Percentiles rank a stretch among this genome's conserved stretches.
Evolutionary conservation across 2,113 vertebrate genomes (phyloP).

Genomic region (Psophia crepitans): DNA sequence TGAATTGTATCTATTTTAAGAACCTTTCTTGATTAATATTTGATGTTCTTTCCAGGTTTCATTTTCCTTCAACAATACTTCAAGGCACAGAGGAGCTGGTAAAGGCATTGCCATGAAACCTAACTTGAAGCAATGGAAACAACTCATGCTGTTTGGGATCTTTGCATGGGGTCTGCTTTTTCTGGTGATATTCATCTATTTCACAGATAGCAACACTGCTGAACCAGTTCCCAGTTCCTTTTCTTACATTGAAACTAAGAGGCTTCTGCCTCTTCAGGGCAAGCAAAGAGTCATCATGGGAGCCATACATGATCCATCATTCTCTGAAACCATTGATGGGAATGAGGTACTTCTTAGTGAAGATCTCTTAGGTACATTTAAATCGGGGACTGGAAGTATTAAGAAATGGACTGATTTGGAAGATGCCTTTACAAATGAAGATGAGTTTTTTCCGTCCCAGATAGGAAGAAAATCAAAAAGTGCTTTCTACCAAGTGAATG

Average conservation of each 20-base stretch:
- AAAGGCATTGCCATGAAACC: slow-evolving; percentile 88
- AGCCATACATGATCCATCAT: slow-evolving; percentile 73
- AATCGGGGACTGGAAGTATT: background rate
- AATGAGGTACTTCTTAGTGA: slow-evolving; percentile 40
- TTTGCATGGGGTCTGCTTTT: slow-evolving; percentile 92
- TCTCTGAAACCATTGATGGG: slow-evolving; percentile 60
- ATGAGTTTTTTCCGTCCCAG: slow-evolving; percentile 66
- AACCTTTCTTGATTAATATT: background rate
- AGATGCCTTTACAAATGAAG: slow-evolving; percentile 51
- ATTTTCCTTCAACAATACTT: slow-evolving; percentile 51
- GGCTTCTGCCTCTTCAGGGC: slow-evolving; percentile 84
- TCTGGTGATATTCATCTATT: slow-evolving; percentile 90
- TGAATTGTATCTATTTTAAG: background rate
- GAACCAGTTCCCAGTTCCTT: slow-evolving; percentile 82
- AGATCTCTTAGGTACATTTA: slow-evolving; percentile 47
- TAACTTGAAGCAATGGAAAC: slow-evolving; percentile 93
- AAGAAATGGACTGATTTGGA: slow-evolving; percentile 64
- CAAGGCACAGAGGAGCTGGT: slow-evolving; percentile 43
- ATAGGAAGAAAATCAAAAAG: slow-evolving; percentile 69
- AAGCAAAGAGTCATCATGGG: slow-evolving; percentile 82
- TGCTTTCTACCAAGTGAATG: slow-evolving; percentile 52
- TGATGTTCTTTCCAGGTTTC: slow-evolving; percentile 63
- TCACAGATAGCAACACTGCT: slow-evolving; percentile 86
- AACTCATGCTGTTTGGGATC: slow-evolving; percentile 88
- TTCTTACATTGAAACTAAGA: slow-evolving; percentile 84